Conservation (phyloP, 2,797 vertebrate species). For the Pteropus rufus region DNA sequence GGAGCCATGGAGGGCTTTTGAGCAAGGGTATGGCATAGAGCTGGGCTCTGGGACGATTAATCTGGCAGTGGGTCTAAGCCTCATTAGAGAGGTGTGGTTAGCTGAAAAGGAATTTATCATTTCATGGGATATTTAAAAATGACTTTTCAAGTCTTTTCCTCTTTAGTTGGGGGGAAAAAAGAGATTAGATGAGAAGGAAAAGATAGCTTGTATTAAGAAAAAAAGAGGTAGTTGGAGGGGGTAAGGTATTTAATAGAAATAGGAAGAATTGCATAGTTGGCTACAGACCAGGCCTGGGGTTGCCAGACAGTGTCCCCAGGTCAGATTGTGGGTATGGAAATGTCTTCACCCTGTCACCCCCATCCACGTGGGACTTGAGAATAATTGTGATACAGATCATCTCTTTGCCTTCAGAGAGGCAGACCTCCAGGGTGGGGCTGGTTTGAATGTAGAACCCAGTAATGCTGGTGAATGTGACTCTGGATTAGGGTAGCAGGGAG, state of each 20-base stretch:
- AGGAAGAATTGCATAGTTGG: background rate
- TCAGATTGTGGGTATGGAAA: background rate
- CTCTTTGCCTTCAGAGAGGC: background rate
- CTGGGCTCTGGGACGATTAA: background rate
- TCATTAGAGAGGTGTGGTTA: background rate
- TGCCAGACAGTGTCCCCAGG: background rate
- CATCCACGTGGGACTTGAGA: background rate
- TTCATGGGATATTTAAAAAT: background rate
- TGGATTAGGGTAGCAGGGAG: no score
- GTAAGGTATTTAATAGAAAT: background rate
- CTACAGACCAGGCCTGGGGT: background rate
- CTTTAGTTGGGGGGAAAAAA: background rate
- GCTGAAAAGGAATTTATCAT: constrained; percentile 15
- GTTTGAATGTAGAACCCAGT: background rate
- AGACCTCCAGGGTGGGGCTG: background rate
- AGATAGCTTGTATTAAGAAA: background rate
- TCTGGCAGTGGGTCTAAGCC: background rate
- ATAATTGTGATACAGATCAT: background rate
- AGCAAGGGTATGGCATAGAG: background rate
- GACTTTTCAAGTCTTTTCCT: background rate
- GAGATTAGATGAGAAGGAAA: background rate
- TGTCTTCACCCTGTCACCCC: no score
- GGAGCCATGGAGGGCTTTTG: constrained; percentile 13
- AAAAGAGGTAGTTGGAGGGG: background rate
- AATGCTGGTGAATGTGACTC: background rate